Evolutionary conservation across 2,797 vertebrate species (phyloP).

Genomic region (Microhierax caerulescens): DNA sequence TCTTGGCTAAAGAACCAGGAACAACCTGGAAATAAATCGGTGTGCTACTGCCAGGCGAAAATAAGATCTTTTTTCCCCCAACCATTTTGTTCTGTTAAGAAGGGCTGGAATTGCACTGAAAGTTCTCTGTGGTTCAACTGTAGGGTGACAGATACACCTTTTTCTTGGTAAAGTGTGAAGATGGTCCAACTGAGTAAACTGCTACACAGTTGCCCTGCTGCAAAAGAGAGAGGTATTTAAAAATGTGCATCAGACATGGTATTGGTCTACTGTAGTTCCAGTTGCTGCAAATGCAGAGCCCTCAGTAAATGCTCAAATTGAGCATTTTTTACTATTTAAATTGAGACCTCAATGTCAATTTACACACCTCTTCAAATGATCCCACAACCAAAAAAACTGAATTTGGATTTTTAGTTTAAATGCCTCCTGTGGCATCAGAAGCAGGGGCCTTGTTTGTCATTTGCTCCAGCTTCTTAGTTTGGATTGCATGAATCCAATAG

Average conservation of each 20-base stretch:
- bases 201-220: background rate
- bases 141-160: background rate
- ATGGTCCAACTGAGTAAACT: background rate
- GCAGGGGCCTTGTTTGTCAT: background rate
- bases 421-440: background rate
- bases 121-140: fast-evolving
- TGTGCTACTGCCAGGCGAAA: background rate
- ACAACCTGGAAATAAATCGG: background rate
- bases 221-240: background rate
- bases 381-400: background rate
- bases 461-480: background rate
- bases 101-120: background rate
- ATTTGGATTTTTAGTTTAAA: background rate
- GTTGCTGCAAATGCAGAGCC: background rate
- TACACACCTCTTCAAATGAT: background rate
- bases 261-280: background rate
- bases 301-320: background rate
- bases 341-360: background rate
- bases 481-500: too few species aligned
- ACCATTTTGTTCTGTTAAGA: background rate
- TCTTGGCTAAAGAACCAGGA: background rate
- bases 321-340: background rate
- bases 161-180: background rate
- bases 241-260: fast-evolving
- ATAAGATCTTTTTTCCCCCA: background rate